Evolutionary conservation across 2,113 vertebrate genomes (phyloP), one percentile per base, ranked within the genome.

Genomic region (Oncorhynchus keta): DNA sequence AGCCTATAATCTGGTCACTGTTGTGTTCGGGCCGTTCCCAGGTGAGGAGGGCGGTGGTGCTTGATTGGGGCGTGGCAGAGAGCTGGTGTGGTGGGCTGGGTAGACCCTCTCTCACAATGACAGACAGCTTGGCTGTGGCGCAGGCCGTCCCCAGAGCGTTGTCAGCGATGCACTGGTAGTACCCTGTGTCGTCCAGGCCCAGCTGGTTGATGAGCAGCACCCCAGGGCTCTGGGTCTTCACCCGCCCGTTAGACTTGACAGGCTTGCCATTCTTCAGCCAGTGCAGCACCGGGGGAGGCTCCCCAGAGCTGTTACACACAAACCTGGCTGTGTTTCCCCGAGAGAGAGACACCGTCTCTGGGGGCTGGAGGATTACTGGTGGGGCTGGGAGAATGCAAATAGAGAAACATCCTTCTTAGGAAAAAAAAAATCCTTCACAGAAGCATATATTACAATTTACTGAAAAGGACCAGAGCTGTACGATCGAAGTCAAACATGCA

Each of bases 201-300:
- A 99, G 96, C 93, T 99, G 98, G 72, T 97, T 99, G 91, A 99
- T 97, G 77, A 99, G 96, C 5, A 99, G 89, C 82, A 96, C 95
- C 49, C 96, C 95, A 0, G 95, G 93, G 77, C 91, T 94, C 90
- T 98, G 98, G 68, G 93, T 95, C 91, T 97, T 97, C 79, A 98
- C 92, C 0, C 97, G 93, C 32, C 97, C 95, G 1, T 96, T 95
- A 74, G 96, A 93, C 72, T 89, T 90, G 77, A 99, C 89, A 32
- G 89, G 90, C 71, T 91, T 83, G 9, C 98, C 97, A 0, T 99
- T 94, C 91, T 95, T 97, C 83, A 97, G 91, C 98, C 98, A 99
- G 88, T 91, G 94, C 73, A 99, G 78, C 71, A 77, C 70, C 0
- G 97, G 97, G 1, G 90, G 55, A 0, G 97, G 98, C 62, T 98